A percentile compares a stretch with the other conserved stretches of the same genome.
phyloP scores from a whole-genome alignment of 2,888 invertebrate genomes.

The Microplitis deprimator region DNA sequence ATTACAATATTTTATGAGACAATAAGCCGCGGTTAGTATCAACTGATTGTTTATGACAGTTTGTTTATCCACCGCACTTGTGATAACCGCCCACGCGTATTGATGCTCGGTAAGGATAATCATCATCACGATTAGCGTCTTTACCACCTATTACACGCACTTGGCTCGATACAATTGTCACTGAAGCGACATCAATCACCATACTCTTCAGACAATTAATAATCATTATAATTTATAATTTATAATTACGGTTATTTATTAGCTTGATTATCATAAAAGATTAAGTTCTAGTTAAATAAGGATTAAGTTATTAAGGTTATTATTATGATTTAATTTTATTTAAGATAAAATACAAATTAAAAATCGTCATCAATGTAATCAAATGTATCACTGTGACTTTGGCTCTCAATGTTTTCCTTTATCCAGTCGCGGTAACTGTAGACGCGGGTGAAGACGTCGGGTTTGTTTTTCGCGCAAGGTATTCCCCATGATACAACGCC shows the following conservation, averaged over 20 bases:
- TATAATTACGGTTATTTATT: neutral
- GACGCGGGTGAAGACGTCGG: constrained; percentile 71
- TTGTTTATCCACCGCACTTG: constrained; percentile 52
- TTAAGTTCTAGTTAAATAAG: neutral
- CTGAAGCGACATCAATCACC: neutral
- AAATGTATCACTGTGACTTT: neutral
- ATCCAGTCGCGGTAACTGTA: constrained; percentile 70
- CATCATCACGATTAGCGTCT: constrained; percentile 43
- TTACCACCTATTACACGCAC: constrained; percentile 47
- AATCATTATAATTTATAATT: neutral
- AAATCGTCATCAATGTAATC: neutral
- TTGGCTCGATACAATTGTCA: neutral
- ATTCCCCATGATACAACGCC: constrained; percentile 72
- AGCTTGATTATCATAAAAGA: neutral
- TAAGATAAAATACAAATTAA: neutral
- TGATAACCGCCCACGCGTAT: constrained; percentile 48
- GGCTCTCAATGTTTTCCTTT: constrained; percentile 36
- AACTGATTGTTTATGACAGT: constrained; percentile 49
- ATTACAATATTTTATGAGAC: constrained; percentile 43
- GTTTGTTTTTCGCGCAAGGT: constrained; percentile 69
- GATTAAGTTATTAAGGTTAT: neutral
- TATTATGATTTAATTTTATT: too few relatives aligned
- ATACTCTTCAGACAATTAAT: neutral
- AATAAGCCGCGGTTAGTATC: constrained; percentile 52
- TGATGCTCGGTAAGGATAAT: constrained; percentile 51